Percentiles rank a stretch among this genome's conserved stretches.
Conservation (phyloP, 2,888 invertebrate species). For the Opisthograptis luteolata region DNA sequence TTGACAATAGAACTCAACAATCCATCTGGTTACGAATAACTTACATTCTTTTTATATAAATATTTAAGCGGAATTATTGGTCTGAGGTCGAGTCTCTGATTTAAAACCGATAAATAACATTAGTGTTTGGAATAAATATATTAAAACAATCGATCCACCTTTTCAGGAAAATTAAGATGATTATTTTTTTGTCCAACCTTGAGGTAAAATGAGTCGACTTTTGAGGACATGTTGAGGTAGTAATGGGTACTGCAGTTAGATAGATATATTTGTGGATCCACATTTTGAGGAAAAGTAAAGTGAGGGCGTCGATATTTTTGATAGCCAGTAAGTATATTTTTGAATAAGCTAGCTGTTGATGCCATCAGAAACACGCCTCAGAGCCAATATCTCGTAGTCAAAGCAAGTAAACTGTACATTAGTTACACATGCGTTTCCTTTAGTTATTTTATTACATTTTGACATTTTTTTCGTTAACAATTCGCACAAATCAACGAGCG, state of each 20-base stretch:
- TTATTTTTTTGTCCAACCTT: too few species aligned
- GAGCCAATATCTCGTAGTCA: conserved; percentile 14
- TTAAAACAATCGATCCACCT: too few species aligned
- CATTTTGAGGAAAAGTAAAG: too few species aligned
- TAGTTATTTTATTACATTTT: conserved; percentile 18
- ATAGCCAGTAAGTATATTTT: too few species aligned
- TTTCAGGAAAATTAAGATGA: too few species aligned
- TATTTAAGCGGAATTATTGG: conserved; percentile 42
- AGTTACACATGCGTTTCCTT: conserved; percentile 21
- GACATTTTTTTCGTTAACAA: conserved; percentile 22
- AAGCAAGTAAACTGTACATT: conserved; percentile 26
- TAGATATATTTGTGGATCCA: too few species aligned
- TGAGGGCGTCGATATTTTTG: too few species aligned
- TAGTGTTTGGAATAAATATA: conserved; percentile 14
- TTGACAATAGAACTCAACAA: conserved; percentile 72
- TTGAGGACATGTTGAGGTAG: too few species aligned
- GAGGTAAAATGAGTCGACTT: too few species aligned
- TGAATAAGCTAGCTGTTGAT: too few species aligned
- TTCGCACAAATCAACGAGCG: conserved; percentile 30
- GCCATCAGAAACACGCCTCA: not conserved
- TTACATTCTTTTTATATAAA: conserved; percentile 56
- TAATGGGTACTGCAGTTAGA: too few species aligned
- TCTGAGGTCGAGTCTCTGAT: conserved; percentile 7
- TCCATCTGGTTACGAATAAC: conserved; percentile 58
- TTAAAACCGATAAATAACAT: not conserved